phyloP scores from a whole-genome alignment of 2,113 vertebrate species.

The Synchiropus splendidus region DNA sequence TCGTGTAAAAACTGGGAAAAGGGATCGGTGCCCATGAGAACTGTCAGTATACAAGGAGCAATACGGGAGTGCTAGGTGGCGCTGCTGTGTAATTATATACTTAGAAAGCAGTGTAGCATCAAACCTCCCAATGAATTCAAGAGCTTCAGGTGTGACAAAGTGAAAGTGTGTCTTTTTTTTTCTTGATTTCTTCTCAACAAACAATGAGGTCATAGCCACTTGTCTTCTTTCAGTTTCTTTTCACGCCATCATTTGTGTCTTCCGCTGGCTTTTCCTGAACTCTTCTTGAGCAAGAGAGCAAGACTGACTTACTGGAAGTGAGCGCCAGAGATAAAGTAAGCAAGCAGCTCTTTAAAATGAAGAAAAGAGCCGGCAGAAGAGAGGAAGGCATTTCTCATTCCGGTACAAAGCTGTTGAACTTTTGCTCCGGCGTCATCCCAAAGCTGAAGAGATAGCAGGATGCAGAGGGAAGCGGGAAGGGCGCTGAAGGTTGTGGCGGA shows the following conservation, averaged over 20 bases:
- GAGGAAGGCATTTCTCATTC: conserved; percentile 6
- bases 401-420: conserved; percentile 36
- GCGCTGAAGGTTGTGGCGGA: conserved; percentile 14
- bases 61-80: no score
- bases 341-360: conserved; percentile 2
- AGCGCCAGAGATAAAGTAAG: conserved; percentile 3
- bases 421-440: conserved; percentile 19
- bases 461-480: conserved; percentile 10
- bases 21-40: no score
- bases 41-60: no score
- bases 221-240: conserved; percentile 24
- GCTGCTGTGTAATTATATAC: no score
- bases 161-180: no score
- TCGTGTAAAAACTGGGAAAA: no score
- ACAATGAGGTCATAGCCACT: no score
- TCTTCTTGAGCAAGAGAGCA: conserved; percentile 27
- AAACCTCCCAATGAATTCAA: no score
- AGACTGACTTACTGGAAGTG: conserved; percentile 34
- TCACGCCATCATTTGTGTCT: conserved; percentile 24
- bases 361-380: background rate
- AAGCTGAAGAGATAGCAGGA: conserved; percentile 12
- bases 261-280: conserved; percentile 30
- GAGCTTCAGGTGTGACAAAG: background rate
- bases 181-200: no score
- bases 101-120: no score